Evolutionary conservation across 2,113 vertebrate species (phyloP).

Genomic region (Centropristis striata): DNA sequence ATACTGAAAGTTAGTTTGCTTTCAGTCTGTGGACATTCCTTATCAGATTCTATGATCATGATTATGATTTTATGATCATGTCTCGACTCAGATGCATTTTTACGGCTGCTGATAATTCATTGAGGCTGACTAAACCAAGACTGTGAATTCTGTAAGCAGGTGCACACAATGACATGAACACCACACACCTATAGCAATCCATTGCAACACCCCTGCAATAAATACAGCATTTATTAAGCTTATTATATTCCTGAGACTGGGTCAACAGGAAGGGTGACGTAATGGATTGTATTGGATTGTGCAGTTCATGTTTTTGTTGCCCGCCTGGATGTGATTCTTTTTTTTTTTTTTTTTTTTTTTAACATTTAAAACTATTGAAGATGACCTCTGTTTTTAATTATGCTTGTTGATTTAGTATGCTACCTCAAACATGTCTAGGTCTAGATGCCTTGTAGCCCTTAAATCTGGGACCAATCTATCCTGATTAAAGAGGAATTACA

Average conservation of each 20-base stretch:
- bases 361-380: constrained; percentile 21
- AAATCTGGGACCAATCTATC: constrained; percentile 46
- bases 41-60: background rate
- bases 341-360: background rate
- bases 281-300: background rate
- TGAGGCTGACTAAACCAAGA: constrained; percentile 3
- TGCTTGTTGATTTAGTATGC: constrained; percentile 14
- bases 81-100: background rate
- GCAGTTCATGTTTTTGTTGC: constrained; percentile 12
- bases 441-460: constrained; percentile 20
- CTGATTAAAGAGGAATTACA: constrained; percentile 17
- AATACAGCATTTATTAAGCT: background rate
- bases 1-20: constrained; percentile 23
- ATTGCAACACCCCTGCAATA: background rate
- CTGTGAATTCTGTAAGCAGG: constrained; percentile 38
- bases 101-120: constrained; percentile 43
- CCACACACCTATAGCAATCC: background rate
- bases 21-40: constrained; percentile 30
- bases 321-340: background rate
- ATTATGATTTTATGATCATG: background rate
- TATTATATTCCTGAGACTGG: background rate
- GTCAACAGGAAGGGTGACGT: background rate
- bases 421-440: constrained; percentile 36
- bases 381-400: background rate
- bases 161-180: constrained; percentile 14